Evolutionary conservation across 2,888 invertebrate genomes (phyloP), one percentile per base, ranked within the genome.

Genomic region (Hesperia comma): DNA sequence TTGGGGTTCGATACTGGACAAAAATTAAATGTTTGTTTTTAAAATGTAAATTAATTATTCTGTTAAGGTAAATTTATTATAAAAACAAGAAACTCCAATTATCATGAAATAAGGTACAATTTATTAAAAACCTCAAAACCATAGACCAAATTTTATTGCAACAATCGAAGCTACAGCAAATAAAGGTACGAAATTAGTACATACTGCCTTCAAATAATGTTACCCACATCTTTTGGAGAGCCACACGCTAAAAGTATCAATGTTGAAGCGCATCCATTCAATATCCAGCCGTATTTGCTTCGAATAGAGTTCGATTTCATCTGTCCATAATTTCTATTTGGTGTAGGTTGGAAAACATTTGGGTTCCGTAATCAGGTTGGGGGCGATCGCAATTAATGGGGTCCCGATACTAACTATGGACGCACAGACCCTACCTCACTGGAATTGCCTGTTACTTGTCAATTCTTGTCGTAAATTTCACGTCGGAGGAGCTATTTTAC

Each of bases 311-410:
- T 71, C 69, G 74, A 75, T 84, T 82, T 81, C 70, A 74, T 55
- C 41, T 71, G 73, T 62, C 68, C 54, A 49, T 63, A 56, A 67
- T 49, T 69, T 79, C 87, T 83, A 88, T 90, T 86, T 88, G 88
- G 81, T 76, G 77, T 77, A 75, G 77, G 82, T 83, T 74, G 75
- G 78, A 77, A 83, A 84, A 83, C 84, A 83, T 85, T 85, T 82
- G 83, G 84, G 82, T 79, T 79, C 81, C 77, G 84, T 91, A 88
- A 90, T 90, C 88, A 83, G 84, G 85, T 86, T 82, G 82, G 84
- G 80, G 81, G 86, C 85, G 81, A 86, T 86, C 82, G 86, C 87
- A 90, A 91, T 91, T 92, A 92, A 90, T 89, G 88, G 83, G 80
- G 81, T 81, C 81, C 81, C 79, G 74, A 77, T 74, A 78, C 75